phyloP scores from a whole-genome alignment of 2,797 vertebrate species.

The Strix occidentalis region DNA sequence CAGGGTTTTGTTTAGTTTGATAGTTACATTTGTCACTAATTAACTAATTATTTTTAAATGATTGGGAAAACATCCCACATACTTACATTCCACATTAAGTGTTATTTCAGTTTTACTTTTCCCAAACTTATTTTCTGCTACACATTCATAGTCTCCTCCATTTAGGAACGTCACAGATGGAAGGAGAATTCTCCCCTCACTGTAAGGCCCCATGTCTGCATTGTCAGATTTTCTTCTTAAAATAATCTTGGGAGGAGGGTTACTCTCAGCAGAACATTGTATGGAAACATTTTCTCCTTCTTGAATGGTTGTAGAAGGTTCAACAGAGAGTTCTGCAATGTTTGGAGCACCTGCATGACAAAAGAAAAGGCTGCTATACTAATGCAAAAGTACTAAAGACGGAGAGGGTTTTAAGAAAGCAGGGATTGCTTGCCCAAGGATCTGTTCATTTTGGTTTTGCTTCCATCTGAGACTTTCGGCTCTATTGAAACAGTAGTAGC shows the following conservation, averaged over 20 bases:
- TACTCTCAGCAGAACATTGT: conserved; percentile 32
- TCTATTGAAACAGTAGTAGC: background rate
- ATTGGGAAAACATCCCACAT: background rate
- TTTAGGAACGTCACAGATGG: conserved; percentile 1
- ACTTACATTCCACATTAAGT: conserved; percentile 61
- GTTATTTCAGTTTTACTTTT: conserved; percentile 6
- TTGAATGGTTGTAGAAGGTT: conserved; percentile 39
- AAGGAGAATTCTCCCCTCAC: background rate
- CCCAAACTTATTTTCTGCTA: conserved; percentile 71
- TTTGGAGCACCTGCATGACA: conserved; percentile 1
- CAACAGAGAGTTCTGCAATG: conserved; percentile 4
- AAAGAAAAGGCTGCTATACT: background rate
- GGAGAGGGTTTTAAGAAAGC: background rate
- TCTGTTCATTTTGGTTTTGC: background rate
- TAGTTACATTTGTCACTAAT: background rate
- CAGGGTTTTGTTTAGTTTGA: background rate
- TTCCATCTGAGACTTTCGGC: background rate
- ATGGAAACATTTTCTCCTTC: conserved; percentile 58
- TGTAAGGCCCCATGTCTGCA: background rate
- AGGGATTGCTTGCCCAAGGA: background rate
- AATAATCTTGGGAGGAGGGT: conserved; percentile 29
- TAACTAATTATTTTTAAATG: background rate
- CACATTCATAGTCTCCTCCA: conserved; percentile 43
- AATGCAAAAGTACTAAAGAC: background rate
- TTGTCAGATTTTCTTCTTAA: conserved; percentile 36